Base-by-base conservation (phyloP, 2,797 vertebrate species). In the Phataginus tricuspis region DNA sequence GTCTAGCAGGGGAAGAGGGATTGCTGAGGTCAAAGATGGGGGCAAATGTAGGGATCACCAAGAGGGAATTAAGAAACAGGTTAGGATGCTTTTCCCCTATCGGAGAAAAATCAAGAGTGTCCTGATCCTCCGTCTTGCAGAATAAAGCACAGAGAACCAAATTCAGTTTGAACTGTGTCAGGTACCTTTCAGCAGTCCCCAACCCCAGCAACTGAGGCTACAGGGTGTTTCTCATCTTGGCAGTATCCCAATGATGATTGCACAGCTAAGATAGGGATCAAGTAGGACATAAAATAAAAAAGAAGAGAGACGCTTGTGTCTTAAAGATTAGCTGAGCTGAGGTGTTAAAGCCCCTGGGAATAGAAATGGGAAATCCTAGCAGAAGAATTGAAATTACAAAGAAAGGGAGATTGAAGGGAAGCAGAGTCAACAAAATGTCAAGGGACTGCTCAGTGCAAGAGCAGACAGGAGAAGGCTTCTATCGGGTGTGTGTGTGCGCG, bases 401-500 rank as follows among this genome's bases (percentile, higher is more conserved):
- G 96, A 94, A 96, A 96, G 34, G 83, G 83, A 97, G 89, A 97
- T 86, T 90, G 95, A 96, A 96, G 71, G 83, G 92, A 92, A 94
- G 95, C 53, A 94, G 83, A 97, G 79, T 96, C 96, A 92, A 96
- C 87, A 96, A 95, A 92, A 94, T 95, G 92, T 94, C 92, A 92
- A 94, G 77, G 72, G 95, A 86, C 77, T 75, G n/a, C 59, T 89
- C 59, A 86, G 72, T 75, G 87, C 87, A 59, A 57, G 86, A 91
- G 71, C 88, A 84, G 90, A 85, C 86, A 84, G 91, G 88, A 79
- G 90, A 75, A 66, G 72, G 45, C 42, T 95, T 71, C 83, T 45
- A 21, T 86, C 82, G 82, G 83, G 13, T 4, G 15, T 3, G 64
- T 29, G 27, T 39, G 55, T 55, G 39, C 39, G 18, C 85, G 89